phyloP scores from a whole-genome alignment of 2,113 vertebrate genomes.

The Ictalurus punctatus region DNA sequence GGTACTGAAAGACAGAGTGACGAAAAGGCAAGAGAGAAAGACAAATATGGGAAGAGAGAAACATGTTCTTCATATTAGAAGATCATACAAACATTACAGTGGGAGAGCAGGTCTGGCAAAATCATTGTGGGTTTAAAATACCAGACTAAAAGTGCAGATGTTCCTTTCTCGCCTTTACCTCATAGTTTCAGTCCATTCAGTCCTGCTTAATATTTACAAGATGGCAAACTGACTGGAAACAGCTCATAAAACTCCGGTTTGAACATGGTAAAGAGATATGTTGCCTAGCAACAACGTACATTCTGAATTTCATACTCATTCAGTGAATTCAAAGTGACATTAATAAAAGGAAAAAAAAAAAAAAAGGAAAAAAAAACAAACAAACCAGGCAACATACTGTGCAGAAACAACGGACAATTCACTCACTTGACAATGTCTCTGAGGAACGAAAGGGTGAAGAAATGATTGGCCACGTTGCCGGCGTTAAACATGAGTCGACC shows the following conservation, averaged over 20 bases:
- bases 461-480: slow-evolving; percentile 94
- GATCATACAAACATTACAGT: slow-evolving; percentile 35
- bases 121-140: slow-evolving; percentile 52
- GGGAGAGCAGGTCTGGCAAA: slow-evolving; percentile 49
- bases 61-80: slow-evolving; percentile 50
- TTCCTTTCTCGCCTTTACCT: slow-evolving; percentile 41
- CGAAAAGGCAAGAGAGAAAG: background rate
- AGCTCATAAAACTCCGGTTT: slow-evolving; percentile 30
- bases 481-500: slow-evolving; percentile 91
- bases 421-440: slow-evolving; percentile 87
- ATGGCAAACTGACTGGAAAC: slow-evolving; percentile 41
- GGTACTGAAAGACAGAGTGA: slow-evolving; percentile 68
- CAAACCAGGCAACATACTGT: background rate
- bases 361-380: too few species aligned
- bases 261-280: background rate
- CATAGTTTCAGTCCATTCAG: slow-evolving; percentile 35
- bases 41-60: slow-evolving; percentile 39
- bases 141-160: slow-evolving; percentile 49
- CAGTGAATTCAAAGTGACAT: background rate
- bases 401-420: background rate
- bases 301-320: background rate
- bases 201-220: slow-evolving; percentile 43
- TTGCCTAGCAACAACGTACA: slow-evolving; percentile 39
- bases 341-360: background rate
- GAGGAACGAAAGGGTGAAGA: slow-evolving; percentile 88